These are phyloP conservation scores for Polypterus bichir DNA, from an alignment of 2,113 vertebrate genomes.

Conservation along the genomic window DNA sequence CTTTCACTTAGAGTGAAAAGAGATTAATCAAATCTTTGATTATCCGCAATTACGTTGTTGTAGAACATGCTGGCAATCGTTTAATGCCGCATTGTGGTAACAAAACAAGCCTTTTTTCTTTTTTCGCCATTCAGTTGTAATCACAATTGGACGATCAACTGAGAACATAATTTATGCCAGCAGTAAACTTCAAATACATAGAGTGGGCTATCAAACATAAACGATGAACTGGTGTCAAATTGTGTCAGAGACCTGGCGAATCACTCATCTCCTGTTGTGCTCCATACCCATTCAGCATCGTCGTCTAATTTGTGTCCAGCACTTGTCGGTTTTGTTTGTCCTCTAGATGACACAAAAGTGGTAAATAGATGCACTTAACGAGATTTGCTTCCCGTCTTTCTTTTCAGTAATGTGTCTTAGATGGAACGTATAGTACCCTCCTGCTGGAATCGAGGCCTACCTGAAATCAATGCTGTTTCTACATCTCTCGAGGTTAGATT, in stretches of 20 bases:
- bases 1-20: too few species aligned
- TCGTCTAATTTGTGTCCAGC: not conserved
- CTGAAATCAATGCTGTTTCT: not conserved
- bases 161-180: too few species aligned
- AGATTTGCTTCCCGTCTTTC: too few species aligned
- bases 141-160: too few species aligned
- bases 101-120: not conserved
- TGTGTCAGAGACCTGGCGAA: not conserved
- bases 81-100: not conserved
- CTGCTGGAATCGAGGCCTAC: not conserved
- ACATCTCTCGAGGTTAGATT: not conserved
- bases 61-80: not conserved
- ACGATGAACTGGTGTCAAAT: not conserved
- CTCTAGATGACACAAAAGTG: not conserved
- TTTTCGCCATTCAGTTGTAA: not conserved
- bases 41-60: not conserved
- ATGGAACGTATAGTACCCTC: not conserved
- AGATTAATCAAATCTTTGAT: not conserved
- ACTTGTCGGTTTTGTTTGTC: not conserved
- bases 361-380: not conserved
- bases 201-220: not conserved
- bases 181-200: too few species aligned
- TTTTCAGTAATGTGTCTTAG: not conserved
- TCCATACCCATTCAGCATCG: not conserved
- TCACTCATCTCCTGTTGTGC: not conserved